These are phyloP conservation scores for Apogon hyalosoma DNA, from an alignment of 2,797 vertebrate species.

Conservation along the genomic window DNA sequence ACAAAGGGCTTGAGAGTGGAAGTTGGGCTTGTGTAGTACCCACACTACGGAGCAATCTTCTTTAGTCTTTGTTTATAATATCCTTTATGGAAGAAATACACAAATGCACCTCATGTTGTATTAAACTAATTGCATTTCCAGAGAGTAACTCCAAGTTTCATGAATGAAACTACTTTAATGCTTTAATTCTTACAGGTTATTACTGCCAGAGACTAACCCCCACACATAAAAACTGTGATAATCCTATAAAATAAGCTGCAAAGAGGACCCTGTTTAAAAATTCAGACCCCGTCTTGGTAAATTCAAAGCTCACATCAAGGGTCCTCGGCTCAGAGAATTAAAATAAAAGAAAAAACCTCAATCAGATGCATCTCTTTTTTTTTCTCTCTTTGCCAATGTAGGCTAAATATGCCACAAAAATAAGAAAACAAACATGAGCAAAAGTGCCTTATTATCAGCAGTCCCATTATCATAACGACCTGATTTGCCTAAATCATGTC, in stretches of 20 bases:
- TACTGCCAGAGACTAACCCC: constrained; percentile 50
- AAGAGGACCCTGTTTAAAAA: constrained; percentile 79
- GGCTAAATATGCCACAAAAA: constrained; percentile 73
- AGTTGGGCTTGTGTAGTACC: constrained; percentile 35
- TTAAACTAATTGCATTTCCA: constrained; percentile 38
- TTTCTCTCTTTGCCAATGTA: constrained; percentile 63
- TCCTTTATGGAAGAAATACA: constrained; percentile 4
- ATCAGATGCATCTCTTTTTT: constrained; percentile 59
- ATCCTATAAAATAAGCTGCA: constrained; percentile 60
- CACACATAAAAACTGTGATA: constrained; percentile 49
- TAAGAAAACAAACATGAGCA: constrained; percentile 83
- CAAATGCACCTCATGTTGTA: constrained; percentile 39
- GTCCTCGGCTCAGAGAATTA: constrained; percentile 59
- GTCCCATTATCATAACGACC: constrained; percentile 82
- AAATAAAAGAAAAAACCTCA: constrained; percentile 73
- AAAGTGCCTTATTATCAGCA: constrained; percentile 82
- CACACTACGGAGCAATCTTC: background rate
- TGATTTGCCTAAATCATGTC: constrained; percentile 83
- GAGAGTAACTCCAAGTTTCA: constrained; percentile 56
- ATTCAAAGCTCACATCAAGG: constrained; percentile 75
- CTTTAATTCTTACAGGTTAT: constrained; percentile 71
- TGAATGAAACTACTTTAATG: constrained; percentile 73
- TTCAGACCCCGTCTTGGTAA: constrained; percentile 75
- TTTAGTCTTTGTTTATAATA: constrained; percentile 44
- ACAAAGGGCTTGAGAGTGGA: constrained; percentile 33